Conservation (phyloP, 1,140 invertebrate genomes). For the Latrodectus geometricus region DNA sequence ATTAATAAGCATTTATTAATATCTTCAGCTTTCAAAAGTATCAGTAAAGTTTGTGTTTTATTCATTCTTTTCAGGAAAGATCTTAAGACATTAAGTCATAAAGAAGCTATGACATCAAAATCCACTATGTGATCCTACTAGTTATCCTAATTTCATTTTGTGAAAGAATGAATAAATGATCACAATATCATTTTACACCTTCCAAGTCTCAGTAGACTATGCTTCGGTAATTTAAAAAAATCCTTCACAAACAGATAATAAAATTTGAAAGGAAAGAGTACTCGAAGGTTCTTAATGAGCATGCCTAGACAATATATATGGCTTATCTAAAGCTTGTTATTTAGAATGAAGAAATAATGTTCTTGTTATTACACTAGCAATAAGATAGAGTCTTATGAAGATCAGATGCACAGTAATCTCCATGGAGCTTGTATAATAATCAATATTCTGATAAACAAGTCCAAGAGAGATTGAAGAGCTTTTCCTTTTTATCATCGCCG, state of each 20-base stretch:
- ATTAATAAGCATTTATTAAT: background rate
- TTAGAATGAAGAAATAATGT: conserved; percentile 33
- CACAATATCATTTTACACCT: background rate
- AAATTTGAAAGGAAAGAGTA: conserved; percentile 31
- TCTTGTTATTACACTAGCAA: background rate
- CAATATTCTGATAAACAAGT: background rate
- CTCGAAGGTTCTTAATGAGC: background rate
- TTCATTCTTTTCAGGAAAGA: conserved; percentile 26
- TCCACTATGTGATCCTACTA: conserved; percentile 32
- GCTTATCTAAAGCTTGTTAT: conserved; percentile 28
- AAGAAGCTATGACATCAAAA: conserved; percentile 45
- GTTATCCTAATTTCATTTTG: background rate
- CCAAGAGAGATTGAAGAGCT: background rate
- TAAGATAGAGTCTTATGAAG: background rate
- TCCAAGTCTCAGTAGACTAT: background rate
- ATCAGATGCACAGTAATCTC: background rate
- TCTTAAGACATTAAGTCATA: conserved; percentile 32
- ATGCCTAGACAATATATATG: conserved; percentile 1
- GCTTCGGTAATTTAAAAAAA: conserved; percentile 14
- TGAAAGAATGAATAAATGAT: background rate
- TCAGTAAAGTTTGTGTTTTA: background rate
- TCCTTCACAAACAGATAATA: conserved; percentile 15
- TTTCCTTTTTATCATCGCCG: background rate
- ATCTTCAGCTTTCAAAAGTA: background rate
- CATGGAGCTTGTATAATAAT: background rate